phyloP scores from a whole-genome alignment of 2,113 vertebrate species.

The Anguilla japonica region DNA sequence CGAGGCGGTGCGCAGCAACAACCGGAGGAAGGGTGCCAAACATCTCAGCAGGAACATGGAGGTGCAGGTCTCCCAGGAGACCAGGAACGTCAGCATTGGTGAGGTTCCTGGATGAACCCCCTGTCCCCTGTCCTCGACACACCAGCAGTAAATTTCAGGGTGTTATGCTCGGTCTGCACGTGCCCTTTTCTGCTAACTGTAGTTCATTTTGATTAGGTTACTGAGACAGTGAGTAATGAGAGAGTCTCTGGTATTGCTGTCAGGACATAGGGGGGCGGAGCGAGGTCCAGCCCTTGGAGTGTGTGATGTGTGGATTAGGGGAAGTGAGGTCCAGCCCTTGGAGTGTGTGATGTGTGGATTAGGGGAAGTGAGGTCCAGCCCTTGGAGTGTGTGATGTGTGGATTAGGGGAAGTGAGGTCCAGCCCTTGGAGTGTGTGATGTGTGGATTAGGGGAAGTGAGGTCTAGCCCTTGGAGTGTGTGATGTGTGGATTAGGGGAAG shows the following conservation, averaged over 20 bases:
- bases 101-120: conserved; percentile 41
- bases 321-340: no score
- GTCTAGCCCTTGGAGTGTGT: not conserved
- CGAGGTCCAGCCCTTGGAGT: not conserved
- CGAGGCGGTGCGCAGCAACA: conserved; percentile 62
- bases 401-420: no score
- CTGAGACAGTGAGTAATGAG: not conserved
- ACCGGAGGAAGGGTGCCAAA: conserved; percentile 78
- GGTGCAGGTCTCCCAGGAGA: conserved; percentile 96
- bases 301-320: not conserved
- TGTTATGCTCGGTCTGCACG: not conserved
- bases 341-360: no score
- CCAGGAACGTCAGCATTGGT: conserved; percentile 98
- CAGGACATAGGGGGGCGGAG: not conserved
- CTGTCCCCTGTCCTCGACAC: not conserved
- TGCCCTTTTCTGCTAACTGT: not conserved
- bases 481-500: not conserved
- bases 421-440: no score
- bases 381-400: no score
- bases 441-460: not conserved
- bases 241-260: not conserved
- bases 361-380: no score
- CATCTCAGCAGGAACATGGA: conserved; percentile 96
- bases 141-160: not conserved
- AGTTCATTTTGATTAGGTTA: not conserved